phyloP scores from a whole-genome alignment of 2,113 vertebrate genomes.

The Myotis davidii region DNA sequence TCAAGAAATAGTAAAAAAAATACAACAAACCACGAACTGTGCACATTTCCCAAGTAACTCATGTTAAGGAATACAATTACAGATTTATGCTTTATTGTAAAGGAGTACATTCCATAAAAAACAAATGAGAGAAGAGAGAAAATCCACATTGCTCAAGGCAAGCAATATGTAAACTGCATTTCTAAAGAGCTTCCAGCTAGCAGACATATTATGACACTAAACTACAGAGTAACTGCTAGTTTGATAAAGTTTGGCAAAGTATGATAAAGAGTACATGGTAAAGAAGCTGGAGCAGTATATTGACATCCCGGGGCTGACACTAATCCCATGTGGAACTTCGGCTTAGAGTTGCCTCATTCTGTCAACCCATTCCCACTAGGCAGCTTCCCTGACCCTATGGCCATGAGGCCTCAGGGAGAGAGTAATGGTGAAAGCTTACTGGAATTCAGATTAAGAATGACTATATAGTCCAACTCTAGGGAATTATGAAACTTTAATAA shows the following conservation, averaged over 20 bases:
- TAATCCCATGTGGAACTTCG: rapidly evolving
- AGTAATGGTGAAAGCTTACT: not conserved
- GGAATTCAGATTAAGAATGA: not conserved
- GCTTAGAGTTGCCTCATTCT: not conserved
- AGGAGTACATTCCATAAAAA: not conserved
- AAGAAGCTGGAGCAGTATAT: not conserved
- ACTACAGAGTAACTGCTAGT: not conserved
- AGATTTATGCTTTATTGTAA: not conserved
- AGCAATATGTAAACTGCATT: not conserved
- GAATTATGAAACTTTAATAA: not conserved
- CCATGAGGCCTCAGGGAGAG: not conserved
- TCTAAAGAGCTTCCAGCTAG: not conserved
- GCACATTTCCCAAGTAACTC: not conserved
- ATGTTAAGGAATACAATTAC: not conserved
- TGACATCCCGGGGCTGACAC: not conserved
- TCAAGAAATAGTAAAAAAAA: not conserved
- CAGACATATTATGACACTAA: not conserved
- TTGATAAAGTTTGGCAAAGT: not conserved
- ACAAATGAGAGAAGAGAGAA: not conserved
- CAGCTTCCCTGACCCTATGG: not conserved
- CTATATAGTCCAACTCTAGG: not conserved
- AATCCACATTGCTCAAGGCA: not conserved
- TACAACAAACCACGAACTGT: not conserved
- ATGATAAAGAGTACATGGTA: not conserved
- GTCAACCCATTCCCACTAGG: not conserved